Conservation (phyloP, 2,888 invertebrate species). For the Phaedon cochleariae region DNA sequence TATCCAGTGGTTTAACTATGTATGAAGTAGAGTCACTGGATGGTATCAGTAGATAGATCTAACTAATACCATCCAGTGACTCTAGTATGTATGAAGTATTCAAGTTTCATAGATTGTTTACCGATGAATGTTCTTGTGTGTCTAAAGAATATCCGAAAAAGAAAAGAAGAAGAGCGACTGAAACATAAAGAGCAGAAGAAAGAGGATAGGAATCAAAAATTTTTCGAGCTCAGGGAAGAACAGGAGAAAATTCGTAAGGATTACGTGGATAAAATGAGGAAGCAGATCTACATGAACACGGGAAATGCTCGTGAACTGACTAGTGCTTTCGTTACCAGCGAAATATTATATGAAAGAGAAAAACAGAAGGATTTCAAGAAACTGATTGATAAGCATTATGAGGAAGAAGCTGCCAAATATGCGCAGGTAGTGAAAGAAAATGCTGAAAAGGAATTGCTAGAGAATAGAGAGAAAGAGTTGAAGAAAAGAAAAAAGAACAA, state of each 20-base stretch:
- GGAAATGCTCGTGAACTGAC: constrained; percentile 53
- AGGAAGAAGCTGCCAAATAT: constrained; percentile 47
- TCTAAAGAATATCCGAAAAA: constrained; percentile 49
- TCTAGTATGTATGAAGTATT: neutral
- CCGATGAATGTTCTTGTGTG: no score
- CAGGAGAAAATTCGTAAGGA: constrained; percentile 47
- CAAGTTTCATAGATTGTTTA: no score
- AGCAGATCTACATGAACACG: constrained; percentile 50
- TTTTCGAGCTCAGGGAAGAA: constrained; percentile 42
- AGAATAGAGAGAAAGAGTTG: constrained; percentile 44
- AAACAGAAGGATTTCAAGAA: constrained; percentile 54
- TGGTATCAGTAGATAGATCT: no score
- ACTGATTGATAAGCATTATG: constrained; percentile 53
- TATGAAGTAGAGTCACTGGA: no score
- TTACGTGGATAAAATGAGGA: constrained; percentile 52
- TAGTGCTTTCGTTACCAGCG: constrained; percentile 53
- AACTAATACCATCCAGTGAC: no score
- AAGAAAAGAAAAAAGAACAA: constrained; percentile 44
- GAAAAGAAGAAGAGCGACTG: constrained; percentile 46
- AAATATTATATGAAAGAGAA: constrained; percentile 54
- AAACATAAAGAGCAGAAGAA: constrained; percentile 42
- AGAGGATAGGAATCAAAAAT: constrained; percentile 43
- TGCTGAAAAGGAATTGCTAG: constrained; percentile 46
- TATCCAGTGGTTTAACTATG: neutral
- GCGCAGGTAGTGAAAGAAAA: constrained; percentile 46